Evolutionary conservation across 2,797 vertebrate species (phyloP).

Genomic region (Gallinago stenura): DNA sequence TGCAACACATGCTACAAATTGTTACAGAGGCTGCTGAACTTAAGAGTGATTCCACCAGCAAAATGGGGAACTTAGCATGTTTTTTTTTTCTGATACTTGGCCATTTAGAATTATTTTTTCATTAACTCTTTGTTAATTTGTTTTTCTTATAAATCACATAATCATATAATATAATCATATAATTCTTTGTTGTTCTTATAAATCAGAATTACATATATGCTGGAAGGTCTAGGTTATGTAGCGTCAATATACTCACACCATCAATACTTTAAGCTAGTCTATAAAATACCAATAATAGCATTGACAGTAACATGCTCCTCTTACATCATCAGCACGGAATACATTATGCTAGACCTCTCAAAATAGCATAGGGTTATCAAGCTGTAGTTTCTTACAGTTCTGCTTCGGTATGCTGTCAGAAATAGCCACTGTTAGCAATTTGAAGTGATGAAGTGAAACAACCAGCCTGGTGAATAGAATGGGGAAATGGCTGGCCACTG

Average conservation of each 20-base stretch:
- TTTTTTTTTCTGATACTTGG: neutral
- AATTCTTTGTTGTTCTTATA: neutral
- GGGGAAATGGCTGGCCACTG: neutral
- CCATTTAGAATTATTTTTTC: neutral
- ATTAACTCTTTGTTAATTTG: neutral
- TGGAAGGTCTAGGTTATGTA: neutral
- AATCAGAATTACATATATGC: neutral
- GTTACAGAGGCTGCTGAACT: neutral
- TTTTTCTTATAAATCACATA: no score
- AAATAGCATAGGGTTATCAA: neutral
- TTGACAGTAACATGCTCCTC: neutral
- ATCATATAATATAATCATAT: no score
- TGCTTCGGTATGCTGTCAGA: neutral
- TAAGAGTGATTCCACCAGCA: neutral
- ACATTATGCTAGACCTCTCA: neutral
- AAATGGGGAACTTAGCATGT: neutral
- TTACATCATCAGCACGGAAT: neutral
- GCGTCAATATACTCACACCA: neutral
- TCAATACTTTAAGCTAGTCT: neutral
- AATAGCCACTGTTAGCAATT: neutral
- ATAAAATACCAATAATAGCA: neutral
- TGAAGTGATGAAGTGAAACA: neutral
- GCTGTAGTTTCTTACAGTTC: neutral
- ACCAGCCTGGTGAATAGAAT: neutral
- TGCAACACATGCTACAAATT: neutral